Evolutionary conservation across 37 sponge, comb jelly and placozoan genomes (phyloP).

Genomic region (Geodia barretti): DNA sequence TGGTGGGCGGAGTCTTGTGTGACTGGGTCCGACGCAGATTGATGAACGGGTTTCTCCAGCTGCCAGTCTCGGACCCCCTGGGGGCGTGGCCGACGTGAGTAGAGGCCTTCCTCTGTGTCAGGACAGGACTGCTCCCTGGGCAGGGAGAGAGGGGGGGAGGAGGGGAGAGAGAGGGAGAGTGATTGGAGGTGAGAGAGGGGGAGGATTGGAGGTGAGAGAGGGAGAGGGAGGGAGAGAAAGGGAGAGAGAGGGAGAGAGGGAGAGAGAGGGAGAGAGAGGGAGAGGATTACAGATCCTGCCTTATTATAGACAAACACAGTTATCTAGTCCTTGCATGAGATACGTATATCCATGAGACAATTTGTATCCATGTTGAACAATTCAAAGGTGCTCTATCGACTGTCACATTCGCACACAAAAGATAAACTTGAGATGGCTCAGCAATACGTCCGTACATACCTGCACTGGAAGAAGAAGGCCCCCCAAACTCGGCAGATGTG

Average conservation of each 20-base stretch:
- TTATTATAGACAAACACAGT: too few relatives aligned
- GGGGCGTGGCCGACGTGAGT: not conserved
- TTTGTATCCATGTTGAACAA: not conserved
- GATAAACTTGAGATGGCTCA: too few relatives aligned
- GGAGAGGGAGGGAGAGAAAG: constrained; percentile 9
- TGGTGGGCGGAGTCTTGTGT: not conserved
- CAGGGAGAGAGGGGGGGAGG: not conserved
- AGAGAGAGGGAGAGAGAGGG: not conserved
- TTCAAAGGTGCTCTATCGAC: not conserved
- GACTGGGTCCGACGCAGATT: not conserved
- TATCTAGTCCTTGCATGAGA: too few relatives aligned
- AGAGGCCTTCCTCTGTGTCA: not conserved
- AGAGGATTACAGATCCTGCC: not conserved
- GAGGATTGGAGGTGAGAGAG: not conserved
- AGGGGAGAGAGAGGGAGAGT: constrained; percentile 11
- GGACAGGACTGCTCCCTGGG: constrained; percentile 2
- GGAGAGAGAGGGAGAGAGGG: not conserved
- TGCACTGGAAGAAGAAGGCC: too few relatives aligned
- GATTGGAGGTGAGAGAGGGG: not conserved
- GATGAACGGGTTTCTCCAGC: not conserved
- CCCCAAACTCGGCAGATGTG: too few relatives aligned
- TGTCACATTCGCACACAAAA: not conserved
- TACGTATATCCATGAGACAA: too few relatives aligned
- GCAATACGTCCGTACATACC: too few relatives aligned
- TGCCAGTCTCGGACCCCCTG: not conserved